phyloP scores from a whole-genome alignment of 2,888 invertebrate species.

The Lagria hirta region DNA sequence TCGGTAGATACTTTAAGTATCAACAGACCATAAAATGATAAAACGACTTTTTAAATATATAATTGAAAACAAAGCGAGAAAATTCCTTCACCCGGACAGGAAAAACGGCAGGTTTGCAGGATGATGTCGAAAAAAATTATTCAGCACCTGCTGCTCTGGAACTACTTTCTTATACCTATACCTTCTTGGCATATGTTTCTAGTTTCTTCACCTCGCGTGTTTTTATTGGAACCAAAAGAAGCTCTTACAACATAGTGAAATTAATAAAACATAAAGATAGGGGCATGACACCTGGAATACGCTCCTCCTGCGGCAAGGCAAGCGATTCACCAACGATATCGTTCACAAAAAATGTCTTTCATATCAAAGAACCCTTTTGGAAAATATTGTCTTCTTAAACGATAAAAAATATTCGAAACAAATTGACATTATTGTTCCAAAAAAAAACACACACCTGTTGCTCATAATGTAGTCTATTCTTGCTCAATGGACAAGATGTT shows the following conservation, averaged over 20 bases:
- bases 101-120: too few relatives aligned
- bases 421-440: too few relatives aligned
- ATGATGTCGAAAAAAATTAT: constrained; percentile 31
- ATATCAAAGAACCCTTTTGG: constrained; percentile 8
- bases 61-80: too few relatives aligned
- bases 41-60: too few relatives aligned
- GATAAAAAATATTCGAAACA: too few relatives aligned
- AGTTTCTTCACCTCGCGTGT: constrained; percentile 41
- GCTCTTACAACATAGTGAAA: constrained; percentile 34
- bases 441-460: too few relatives aligned
- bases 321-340: constrained; percentile 17
- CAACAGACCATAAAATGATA: too few relatives aligned
- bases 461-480: too few relatives aligned
- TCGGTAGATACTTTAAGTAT: too few relatives aligned
- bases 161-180: constrained; percentile 29
- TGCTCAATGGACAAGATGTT: too few relatives aligned
- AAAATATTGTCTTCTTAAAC: too few relatives aligned
- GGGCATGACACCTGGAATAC: constrained; percentile 31
- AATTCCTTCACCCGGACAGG: too few relatives aligned
- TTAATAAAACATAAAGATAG: constrained; percentile 39
- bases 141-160: constrained; percentile 39
- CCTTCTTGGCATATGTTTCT: constrained; percentile 43
- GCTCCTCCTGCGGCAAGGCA: constrained; percentile 13
- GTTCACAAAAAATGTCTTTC: constrained; percentile 12
- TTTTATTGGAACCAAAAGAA: constrained; percentile 30